These are phyloP conservation scores for Euleptes europaea DNA, from an alignment of 2,113 vertebrate genomes.

Conservation along the genomic window DNA sequence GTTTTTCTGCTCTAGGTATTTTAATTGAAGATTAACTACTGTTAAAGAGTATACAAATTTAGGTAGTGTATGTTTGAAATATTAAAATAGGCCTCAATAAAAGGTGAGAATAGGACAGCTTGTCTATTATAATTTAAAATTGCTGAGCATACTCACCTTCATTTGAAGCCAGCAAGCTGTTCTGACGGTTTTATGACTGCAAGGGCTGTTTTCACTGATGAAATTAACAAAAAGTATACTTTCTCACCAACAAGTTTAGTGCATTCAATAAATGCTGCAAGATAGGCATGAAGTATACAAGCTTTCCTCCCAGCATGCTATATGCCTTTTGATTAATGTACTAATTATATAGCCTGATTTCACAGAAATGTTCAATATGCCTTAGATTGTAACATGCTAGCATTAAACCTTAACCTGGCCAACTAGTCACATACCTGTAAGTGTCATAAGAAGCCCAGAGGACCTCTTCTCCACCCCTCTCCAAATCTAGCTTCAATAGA, in stretches of 20 bases:
- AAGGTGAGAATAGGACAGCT: constrained; percentile 47
- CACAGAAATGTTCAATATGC: not conserved
- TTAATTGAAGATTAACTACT: constrained; percentile 83
- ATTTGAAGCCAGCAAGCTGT: constrained; percentile 48
- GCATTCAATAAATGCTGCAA: not conserved
- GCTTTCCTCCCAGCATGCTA: not conserved
- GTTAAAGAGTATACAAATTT: constrained; percentile 77
- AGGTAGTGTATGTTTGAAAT: constrained; percentile 63
- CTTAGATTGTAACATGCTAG: not conserved
- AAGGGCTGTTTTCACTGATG: not conserved
- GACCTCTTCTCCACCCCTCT: no score
- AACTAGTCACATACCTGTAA: not conserved
- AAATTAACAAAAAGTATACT: constrained; percentile 32
- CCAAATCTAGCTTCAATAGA: no score
- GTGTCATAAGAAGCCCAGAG: not conserved
- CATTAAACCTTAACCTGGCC: not conserved
- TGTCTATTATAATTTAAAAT: constrained; percentile 68
- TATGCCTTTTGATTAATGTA: not conserved
- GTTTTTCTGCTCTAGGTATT: constrained; percentile 82
- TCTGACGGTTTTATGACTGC: not conserved
- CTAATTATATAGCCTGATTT: not conserved
- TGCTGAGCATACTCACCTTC: constrained; percentile 48
- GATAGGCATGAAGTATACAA: not conserved
- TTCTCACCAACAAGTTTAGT: not conserved
- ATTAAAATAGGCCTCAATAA: constrained; percentile 65